phyloP scores from a whole-genome alignment of 1,140 invertebrate genomes.

The Acromyrmex charruanus region DNA sequence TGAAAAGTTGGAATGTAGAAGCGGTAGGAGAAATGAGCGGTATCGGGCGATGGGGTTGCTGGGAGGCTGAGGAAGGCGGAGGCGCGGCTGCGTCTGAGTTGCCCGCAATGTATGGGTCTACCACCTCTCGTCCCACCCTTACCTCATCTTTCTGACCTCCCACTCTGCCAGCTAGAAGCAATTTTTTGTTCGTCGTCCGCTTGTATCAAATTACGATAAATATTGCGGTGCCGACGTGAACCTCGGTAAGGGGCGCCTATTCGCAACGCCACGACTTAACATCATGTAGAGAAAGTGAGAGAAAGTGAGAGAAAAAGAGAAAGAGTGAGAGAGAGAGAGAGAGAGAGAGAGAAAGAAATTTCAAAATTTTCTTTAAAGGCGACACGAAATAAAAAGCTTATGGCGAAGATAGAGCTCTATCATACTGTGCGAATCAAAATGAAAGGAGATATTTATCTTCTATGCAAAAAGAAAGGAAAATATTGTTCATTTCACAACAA shows the following conservation, averaged over 20 bases:
- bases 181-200: constrained; percentile 81
- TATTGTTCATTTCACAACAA: background rate
- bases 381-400: constrained; percentile 24
- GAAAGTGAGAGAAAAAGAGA: constrained; percentile 7
- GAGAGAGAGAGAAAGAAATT: constrained; percentile 18
- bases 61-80: constrained; percentile 70
- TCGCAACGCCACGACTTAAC: constrained; percentile 70
- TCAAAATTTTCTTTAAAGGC: constrained; percentile 23
- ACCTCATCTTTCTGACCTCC: constrained; percentile 64
- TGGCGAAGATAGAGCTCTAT: background rate
- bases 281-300: constrained; percentile 52
- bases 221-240: constrained; percentile 80
- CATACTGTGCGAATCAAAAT: background rate
- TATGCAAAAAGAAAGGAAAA: background rate
- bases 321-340: background rate
- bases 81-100: constrained; percentile 81
- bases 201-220: constrained; percentile 86
- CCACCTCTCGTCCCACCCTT: constrained; percentile 69
- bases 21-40: constrained; percentile 67
- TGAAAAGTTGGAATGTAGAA: constrained; percentile 69
- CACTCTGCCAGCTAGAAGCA: constrained; percentile 70
- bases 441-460: background rate
- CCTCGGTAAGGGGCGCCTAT: constrained; percentile 66
- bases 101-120: constrained; percentile 79
- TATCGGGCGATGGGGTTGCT: constrained; percentile 79